These are phyloP conservation scores for Solenodon paradoxus DNA, from an alignment of 2,113 vertebrate genomes.

Conservation along the genomic window DNA sequence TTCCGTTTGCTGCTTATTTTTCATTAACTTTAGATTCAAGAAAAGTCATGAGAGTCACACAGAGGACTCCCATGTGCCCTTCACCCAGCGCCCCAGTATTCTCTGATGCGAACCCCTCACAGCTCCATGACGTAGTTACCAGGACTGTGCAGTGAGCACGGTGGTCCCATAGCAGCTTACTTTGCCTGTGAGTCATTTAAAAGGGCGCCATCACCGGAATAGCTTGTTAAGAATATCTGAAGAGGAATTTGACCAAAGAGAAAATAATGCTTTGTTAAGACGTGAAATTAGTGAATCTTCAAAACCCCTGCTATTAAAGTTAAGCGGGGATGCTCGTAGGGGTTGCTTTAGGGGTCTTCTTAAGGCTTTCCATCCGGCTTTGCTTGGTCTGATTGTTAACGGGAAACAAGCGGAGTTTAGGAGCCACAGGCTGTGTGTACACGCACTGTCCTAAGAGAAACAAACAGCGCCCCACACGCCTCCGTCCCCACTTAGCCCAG, in stretches of 20 bases:
- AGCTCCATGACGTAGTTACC: neutral
- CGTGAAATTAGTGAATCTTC: neutral
- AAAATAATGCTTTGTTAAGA: neutral
- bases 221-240: neutral
- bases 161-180: neutral
- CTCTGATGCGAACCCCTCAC: neutral
- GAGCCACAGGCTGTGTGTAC: neutral
- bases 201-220: neutral
- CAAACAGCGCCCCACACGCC: neutral
- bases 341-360: neutral
- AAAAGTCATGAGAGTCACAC: neutral
- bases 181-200: neutral
- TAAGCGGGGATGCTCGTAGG: neutral
- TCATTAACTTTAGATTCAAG: slow-evolving; percentile 28
- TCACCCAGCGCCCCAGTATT: neutral
- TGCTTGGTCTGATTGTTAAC: neutral
- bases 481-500: neutral
- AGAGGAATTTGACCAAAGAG: neutral
- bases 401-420: neutral
- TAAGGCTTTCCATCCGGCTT: neutral
- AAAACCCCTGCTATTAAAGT: neutral
- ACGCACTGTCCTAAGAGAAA: neutral
- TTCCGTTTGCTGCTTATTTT: neutral
- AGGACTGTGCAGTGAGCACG: neutral
- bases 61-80: neutral